phyloP scores from a whole-genome alignment of 2,888 invertebrate genomes.

The Caenorhabditis becei region DNA sequence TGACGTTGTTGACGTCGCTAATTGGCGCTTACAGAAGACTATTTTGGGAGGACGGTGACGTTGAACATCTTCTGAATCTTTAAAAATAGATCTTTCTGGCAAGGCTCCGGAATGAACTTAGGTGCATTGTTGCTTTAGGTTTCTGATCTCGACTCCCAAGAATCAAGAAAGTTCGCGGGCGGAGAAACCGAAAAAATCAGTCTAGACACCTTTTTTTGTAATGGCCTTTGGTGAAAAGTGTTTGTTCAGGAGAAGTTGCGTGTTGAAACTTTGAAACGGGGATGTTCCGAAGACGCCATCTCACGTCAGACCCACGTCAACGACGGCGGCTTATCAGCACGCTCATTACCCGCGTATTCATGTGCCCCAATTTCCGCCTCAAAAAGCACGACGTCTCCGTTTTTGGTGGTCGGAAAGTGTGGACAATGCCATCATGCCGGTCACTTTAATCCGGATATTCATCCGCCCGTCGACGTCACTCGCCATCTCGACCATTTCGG shows the following conservation, averaged over 20 bases:
- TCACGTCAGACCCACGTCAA: constrained; percentile 51
- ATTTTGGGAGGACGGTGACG: not conserved
- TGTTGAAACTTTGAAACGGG: not conserved
- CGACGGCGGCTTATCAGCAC: constrained; percentile 39
- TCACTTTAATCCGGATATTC: constrained; percentile 51
- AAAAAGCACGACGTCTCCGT: constrained; percentile 44
- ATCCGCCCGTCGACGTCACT: constrained; percentile 21
- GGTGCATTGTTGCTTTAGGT: not conserved
- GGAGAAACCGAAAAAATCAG: not conserved
- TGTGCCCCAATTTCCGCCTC: constrained; percentile 46
- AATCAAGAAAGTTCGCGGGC: constrained; percentile 1
- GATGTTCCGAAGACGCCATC: constrained; percentile 13
- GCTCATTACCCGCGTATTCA: constrained; percentile 54
- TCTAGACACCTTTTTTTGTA: constrained; percentile 33
- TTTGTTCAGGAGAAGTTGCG: not conserved
- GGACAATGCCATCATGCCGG: constrained; percentile 48
- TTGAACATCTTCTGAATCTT: no score
- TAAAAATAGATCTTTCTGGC: no score
- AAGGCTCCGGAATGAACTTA: no score
- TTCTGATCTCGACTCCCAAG: not conserved
- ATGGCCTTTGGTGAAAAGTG: not conserved
- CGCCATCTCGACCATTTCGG: not conserved
- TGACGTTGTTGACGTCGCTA: not conserved
- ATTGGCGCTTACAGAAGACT: not conserved
- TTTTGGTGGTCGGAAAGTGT: constrained; percentile 11